Base-by-base conservation (phyloP, 1,140 invertebrate genomes). In the Tetramorium parvispinum region DNA sequence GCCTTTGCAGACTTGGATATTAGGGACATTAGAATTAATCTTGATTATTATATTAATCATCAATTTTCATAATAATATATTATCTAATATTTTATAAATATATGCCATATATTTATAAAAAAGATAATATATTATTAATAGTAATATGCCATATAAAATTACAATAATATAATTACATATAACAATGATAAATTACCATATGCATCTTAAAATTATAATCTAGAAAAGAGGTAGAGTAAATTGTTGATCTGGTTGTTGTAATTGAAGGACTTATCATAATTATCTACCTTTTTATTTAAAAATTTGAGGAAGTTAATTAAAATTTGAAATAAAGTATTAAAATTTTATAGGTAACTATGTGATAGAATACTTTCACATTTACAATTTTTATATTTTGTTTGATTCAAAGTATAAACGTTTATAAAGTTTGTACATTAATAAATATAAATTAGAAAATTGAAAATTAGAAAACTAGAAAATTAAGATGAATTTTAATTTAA, bases 401-500 rank as follows among this genome's bases (percentile, higher is more conserved):
- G 7, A 59, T 18, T 10, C 11, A 53, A 53, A n/a, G 4, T 24
- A 59, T 59, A 11, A 59, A 21, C 10, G 24, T 59, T 59, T 8
- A 24, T 24, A 59, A 8, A 55, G 3, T 55, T 55, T 55, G 7
- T 59, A 59, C 4, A 11, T 66, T 66, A 68, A 2, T 68, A 27
- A 24, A 49, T 21, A 68, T 37, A 68, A 66, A 68, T 18, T 18
- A 55, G 6, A 75, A 43, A 24, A 73, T 55, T 55, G 3, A n/a
- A n/a, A n/a, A n/a, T n/a, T n/a, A n/a, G n/a, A n/a, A 68, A 66
- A 68, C 8, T 18, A 55, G 6, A 75, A 43, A 24, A 73, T 55
- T 55, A 1, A 55, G n/a, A 55, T 75, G 40, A 73, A 75, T 24
- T 75, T 24, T 8, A 40, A 75, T 75, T 32, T 32, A 32, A 32